Evolutionary conservation across 2,888 invertebrate genomes (phyloP).

Genomic region (Lumbricus terrestris): DNA sequence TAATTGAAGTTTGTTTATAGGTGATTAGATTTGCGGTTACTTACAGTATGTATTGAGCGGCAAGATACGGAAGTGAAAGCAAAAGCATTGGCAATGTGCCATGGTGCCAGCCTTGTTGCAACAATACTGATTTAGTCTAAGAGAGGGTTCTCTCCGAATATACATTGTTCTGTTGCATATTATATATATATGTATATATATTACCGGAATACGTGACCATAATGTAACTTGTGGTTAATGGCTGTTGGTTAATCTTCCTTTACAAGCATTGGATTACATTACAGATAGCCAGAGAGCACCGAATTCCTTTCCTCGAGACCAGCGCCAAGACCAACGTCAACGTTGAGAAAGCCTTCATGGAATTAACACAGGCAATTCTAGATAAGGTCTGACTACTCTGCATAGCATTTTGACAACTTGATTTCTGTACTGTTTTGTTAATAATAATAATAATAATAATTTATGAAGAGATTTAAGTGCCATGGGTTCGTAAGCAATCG

Average conservation of each 20-base stretch:
- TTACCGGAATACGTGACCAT: neutral
- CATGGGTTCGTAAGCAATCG: no score
- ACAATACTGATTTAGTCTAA: no score
- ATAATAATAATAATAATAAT: no score
- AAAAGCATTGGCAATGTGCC: neutral
- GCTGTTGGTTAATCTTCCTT: neutral
- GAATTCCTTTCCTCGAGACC: constrained; percentile 95
- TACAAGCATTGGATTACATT: neutral
- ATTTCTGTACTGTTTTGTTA: neutral
- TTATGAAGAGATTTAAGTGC: no score
- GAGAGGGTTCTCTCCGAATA: neutral
- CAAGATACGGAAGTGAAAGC: neutral
- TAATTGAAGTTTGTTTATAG: neutral
- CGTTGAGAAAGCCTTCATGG: constrained; percentile 91
- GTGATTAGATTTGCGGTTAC: neutral
- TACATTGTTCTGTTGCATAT: neutral
- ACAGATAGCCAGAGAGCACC: constrained; percentile 90
- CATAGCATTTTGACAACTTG: neutral
- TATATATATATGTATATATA: no score
- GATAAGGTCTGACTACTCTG: constrained; percentile 70
- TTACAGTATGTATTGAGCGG: no score
- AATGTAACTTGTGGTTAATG: neutral
- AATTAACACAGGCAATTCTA: constrained; percentile 89
- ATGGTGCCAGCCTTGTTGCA: neutral
- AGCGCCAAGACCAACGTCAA: constrained; percentile 96